These are phyloP conservation scores for Bryconaethiops microstoma DNA, from an alignment of 2,797 vertebrate species.

Conservation along the genomic window DNA sequence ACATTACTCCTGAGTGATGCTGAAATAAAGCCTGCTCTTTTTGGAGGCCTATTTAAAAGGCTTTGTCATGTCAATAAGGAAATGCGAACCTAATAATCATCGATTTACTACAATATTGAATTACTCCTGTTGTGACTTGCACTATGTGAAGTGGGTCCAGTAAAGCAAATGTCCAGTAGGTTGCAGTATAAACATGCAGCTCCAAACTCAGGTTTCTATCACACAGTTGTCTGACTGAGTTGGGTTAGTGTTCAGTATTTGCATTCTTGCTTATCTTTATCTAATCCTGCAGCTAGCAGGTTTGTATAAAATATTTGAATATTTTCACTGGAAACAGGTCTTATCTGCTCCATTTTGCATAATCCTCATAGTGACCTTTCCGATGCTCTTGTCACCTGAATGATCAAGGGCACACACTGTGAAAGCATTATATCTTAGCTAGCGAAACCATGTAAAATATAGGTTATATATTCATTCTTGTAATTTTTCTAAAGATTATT, in stretches of 20 bases:
- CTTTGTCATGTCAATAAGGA: not conserved
- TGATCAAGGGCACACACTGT: not conserved
- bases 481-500: no score
- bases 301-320: conserved; percentile 29
- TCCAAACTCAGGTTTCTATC: not conserved
- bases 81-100: not conserved
- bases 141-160: not conserved
- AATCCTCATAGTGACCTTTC: not conserved
- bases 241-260: not conserved
- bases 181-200: not conserved
- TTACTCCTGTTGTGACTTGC: not conserved
- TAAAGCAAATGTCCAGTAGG: not conserved
- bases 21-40: not conserved
- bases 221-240: not conserved
- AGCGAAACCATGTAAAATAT: no score
- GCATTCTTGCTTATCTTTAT: not conserved
- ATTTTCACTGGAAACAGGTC: conserved; percentile 28
- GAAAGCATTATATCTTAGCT: no score
- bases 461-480: no score
- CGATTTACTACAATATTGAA: no score
- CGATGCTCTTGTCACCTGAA: not conserved
- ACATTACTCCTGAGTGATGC: not conserved
- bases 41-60: not conserved
- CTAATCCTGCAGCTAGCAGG: not conserved
- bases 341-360: conserved; percentile 11